Evolutionary conservation across 2,888 invertebrate species (phyloP).

Genomic region (Apantesis nais): DNA sequence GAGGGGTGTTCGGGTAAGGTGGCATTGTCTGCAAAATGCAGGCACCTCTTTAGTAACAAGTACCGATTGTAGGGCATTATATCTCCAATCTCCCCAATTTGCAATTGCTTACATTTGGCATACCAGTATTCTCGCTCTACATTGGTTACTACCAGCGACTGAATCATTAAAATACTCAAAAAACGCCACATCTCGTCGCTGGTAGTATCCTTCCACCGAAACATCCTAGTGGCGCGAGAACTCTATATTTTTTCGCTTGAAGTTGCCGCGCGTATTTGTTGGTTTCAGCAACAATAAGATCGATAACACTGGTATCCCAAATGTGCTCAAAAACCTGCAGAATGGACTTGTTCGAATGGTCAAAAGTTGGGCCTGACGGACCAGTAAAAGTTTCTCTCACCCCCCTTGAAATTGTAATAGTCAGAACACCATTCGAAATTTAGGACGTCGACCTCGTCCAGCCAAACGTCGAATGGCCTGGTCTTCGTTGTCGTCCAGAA

Average conservation of each 20-base stretch:
- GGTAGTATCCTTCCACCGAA: not conserved
- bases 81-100: not conserved
- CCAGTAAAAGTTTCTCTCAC: not conserved
- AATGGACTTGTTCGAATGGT: not conserved
- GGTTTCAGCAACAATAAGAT: not conserved
- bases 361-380: not conserved
- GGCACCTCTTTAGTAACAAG: not conserved
- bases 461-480: too few species aligned
- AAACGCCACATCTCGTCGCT: not conserved
- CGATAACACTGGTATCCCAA: not conserved
- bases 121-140: slow-evolving; percentile 1
- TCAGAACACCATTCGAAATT: not conserved
- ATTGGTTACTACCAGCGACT: not conserved
- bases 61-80: not conserved
- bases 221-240: not conserved
- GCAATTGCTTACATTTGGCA: too few species aligned
- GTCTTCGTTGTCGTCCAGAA: too few species aligned
- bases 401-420: not conserved
- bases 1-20: not conserved
- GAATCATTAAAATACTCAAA: not conserved
- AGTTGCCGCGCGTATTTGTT: not conserved
- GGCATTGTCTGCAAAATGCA: too few species aligned
- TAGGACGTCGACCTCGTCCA: not conserved
- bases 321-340: not conserved
- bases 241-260: too few species aligned